Conservation (phyloP, 1,140 invertebrate species). For the Drosophila mauritiana region DNA sequence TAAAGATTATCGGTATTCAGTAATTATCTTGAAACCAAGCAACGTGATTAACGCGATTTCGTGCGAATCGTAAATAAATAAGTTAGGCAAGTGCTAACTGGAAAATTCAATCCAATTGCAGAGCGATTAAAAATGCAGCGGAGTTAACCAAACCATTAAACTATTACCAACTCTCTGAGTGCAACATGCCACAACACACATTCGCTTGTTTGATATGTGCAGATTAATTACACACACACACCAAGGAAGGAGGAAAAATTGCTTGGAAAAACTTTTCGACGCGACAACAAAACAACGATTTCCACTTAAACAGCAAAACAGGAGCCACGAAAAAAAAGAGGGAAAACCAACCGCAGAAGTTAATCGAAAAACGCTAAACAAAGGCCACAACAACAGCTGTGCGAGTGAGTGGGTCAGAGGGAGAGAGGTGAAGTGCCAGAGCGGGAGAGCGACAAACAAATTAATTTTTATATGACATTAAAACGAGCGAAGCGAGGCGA, state of each 20-base stretch:
- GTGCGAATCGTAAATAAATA: conserved; percentile 9
- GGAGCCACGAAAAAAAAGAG: conserved; percentile 53
- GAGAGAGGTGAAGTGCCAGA: neutral
- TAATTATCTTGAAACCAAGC: conserved; percentile 1
- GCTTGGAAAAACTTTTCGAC: conserved; percentile 73
- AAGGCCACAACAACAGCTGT: conserved; percentile 42
- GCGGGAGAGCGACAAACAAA: conserved; percentile 75
- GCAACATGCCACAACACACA: conserved; percentile 33
- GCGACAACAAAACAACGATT: conserved; percentile 81
- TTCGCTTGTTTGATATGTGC: conserved; percentile 27
- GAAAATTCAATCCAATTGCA: conserved; percentile 28
- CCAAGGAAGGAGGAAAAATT: conserved; percentile 55
- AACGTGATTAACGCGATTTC: conserved; percentile 1
- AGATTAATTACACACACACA: conserved; percentile 64
- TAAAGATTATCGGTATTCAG: neutral
- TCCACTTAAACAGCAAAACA: conserved; percentile 73
- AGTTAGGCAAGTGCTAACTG: conserved; percentile 19
- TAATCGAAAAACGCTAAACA: conserved; percentile 83
- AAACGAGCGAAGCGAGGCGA: conserved; percentile 77
- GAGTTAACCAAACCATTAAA: conserved; percentile 63
- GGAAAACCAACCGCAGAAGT: conserved; percentile 72
- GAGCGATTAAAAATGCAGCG: conserved; percentile 48
- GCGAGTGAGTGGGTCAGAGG: conserved; percentile 2
- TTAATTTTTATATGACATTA: conserved; percentile 84
- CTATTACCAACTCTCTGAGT: conserved; percentile 68